phyloP scores from a whole-genome alignment of 1,140 invertebrate genomes.

The Euschistus heros region DNA sequence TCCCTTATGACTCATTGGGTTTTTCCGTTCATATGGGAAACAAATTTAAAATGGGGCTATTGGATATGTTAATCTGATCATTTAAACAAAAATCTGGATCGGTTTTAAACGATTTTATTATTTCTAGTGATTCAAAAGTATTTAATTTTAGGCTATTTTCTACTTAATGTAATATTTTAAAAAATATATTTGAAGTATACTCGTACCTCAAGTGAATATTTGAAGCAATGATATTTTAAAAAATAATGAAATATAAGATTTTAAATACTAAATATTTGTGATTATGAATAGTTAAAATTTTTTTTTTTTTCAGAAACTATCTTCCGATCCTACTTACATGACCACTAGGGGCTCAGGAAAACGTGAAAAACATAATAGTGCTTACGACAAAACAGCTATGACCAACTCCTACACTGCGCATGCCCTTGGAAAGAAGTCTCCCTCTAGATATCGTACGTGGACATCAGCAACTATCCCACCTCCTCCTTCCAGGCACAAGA shows the following conservation, averaged over 20 bases:
- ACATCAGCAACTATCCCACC: conserved; percentile 35
- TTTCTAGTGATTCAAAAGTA: too few relatives aligned
- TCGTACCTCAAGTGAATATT: too few relatives aligned
- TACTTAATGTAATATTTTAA: too few relatives aligned
- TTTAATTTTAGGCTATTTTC: too few relatives aligned
- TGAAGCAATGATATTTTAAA: too few relatives aligned
- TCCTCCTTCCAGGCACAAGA: conserved; percentile 58
- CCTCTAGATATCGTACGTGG: conserved; percentile 57
- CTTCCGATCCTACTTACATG: background rate
- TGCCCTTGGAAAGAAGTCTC: background rate
- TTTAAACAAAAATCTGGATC: too few relatives aligned
- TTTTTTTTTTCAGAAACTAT: background rate
- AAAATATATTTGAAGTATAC: background rate
- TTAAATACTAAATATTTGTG: background rate
- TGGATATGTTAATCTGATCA: too few relatives aligned
- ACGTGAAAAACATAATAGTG: background rate
- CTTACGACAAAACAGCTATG: background rate
- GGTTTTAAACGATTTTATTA: too few relatives aligned
- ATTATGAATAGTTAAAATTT: background rate
- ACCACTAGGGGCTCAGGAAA: background rate
- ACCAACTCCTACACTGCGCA: background rate
- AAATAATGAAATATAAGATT: too few relatives aligned
- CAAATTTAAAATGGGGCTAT: too few relatives aligned
- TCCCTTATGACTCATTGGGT: too few relatives aligned
- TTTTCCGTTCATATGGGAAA: too few relatives aligned